Base-by-base conservation (phyloP, 2,888 invertebrate genomes). In the Ophion ellenae region DNA sequence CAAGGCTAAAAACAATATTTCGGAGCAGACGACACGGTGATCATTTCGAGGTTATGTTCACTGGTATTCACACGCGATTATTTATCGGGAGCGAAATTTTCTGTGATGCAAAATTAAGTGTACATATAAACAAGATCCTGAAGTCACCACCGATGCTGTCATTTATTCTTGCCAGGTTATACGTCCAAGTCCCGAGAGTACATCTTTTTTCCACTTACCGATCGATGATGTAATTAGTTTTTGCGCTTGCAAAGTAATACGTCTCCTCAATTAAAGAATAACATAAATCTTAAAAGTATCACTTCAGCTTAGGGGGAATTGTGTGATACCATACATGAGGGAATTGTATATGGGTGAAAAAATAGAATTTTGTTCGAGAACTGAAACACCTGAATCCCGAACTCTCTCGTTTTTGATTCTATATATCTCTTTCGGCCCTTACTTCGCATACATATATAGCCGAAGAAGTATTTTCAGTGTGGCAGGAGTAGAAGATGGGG, bases 301-400 rank as follows among this genome's bases (percentile, higher is more conserved):
- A 66, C 17, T 73, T 47, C 14, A 40, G 36, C 67, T 20, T 75
- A 70, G 14, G 69, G 14, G 57, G 45, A 81, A 74, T 77, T 67
- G 67, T 53, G 40, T 32, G 32, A 81, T 36, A 36, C 64, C 20
- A 63, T 75, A 75, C 11, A 81, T 83, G n/a, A 40, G 57, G 20
- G 32, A 40, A 77, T 83, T 45, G 36, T 59, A 40, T 45, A 53
- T 36, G 57, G 53, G 28, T n/a, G 57, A 69, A 77, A 80, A 69
- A 36, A 63, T 40, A 81, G 57, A 45, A 70, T 36, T 47, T 87
- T 73, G 47, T 83, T 61, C 76, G 81, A 88, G 89, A 90, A 91
- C 89, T 90, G 89, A 87, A 91, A 90, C 90, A 91, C 88, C 91
- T 91, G 78, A 87, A 90, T 88, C 61, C 88, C 90, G 90, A 91